A percentile compares a stretch with the other conserved stretches of the same genome.
Conservation (phyloP, 2,888 invertebrate species). For the Muscina levida region DNA sequence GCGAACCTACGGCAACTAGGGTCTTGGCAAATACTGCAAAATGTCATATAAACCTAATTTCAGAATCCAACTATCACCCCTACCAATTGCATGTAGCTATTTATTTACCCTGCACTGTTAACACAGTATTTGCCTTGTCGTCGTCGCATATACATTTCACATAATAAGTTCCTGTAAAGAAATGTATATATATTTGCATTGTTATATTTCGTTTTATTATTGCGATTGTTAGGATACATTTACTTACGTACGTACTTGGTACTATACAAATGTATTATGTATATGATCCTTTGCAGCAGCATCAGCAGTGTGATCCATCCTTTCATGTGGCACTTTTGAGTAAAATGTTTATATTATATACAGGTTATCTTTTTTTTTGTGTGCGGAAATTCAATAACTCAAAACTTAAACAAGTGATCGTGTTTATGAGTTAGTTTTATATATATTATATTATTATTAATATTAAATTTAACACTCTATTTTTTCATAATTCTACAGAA, state of each 20-base stretch:
- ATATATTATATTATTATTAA: too few relatives aligned
- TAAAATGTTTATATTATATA: conserved; percentile 45
- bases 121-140: conserved; percentile 13
- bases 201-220: conserved; percentile 59
- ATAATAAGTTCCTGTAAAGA: conserved; percentile 42
- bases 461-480: too few relatives aligned
- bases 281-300: background rate
- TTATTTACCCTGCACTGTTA: too few relatives aligned
- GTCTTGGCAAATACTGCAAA: too few relatives aligned
- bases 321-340: conserved; percentile 44
- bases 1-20: too few relatives aligned
- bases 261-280: background rate
- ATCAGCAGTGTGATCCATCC: conserved; percentile 47
- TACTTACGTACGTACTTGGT: conserved; percentile 33
- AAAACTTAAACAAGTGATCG: too few relatives aligned
- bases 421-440: too few relatives aligned
- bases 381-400: too few relatives aligned
- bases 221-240: conserved; percentile 50
- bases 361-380: background rate
- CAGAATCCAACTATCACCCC: too few relatives aligned
- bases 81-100: too few relatives aligned
- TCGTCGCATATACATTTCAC: conserved; percentile 24
- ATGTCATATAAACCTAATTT: too few relatives aligned
- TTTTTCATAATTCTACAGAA: too few relatives aligned
- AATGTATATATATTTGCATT: conserved; percentile 55